Base-by-base conservation (phyloP, 2,113 vertebrate species). In the Anolis carolinensis region DNA sequence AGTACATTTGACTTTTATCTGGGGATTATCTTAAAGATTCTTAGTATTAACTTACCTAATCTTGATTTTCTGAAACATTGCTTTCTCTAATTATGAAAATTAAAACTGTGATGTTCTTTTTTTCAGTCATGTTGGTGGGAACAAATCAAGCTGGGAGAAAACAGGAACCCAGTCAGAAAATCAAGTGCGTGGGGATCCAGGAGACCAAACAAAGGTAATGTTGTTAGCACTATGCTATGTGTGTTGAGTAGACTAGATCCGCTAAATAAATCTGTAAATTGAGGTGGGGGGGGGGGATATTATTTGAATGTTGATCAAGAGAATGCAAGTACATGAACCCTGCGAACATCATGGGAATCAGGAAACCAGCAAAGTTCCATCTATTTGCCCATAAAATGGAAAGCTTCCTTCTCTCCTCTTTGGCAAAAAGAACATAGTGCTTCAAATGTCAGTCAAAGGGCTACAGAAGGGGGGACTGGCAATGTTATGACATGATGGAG, bases 181-280 rank as follows among this genome's bases (percentile, higher is more conserved):
- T 81, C 90, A 95, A 88, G 87, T 93, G 0, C 97, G 95, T 87
- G 96, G 95, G 94, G 96, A 97, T 76, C 90, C 96, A 90, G 96
- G 94, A 96, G 97, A 98, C 97, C 97, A 98, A 97, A 96, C 94
- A 52, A 98, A 97, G 96, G 98, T 99, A 96, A 93, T 91, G 84
- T 59, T 50, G 79, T 80, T 27, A 81, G 9, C n/a, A 52, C 44
- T n/a, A 44, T 44, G 25, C 70, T 7, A 50, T 39, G 36, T 84
- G 20, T 79, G 25, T 55, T 79, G 18, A 70, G 59, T 21, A 30
- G 32, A 30, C 20, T 70, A 1, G 30, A 68, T 68, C 44, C 32
- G 32, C 1, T 18, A n/a, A 4, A 4, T 59, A 59, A 59, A 59
- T 18, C 55, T 59, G 4, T 59, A 18, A 59, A 18, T 59, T 59